Evolutionary conservation across 1,140 invertebrate genomes (phyloP), one percentile per base, ranked within the genome.

Genomic region (Homarus americanus): DNA sequence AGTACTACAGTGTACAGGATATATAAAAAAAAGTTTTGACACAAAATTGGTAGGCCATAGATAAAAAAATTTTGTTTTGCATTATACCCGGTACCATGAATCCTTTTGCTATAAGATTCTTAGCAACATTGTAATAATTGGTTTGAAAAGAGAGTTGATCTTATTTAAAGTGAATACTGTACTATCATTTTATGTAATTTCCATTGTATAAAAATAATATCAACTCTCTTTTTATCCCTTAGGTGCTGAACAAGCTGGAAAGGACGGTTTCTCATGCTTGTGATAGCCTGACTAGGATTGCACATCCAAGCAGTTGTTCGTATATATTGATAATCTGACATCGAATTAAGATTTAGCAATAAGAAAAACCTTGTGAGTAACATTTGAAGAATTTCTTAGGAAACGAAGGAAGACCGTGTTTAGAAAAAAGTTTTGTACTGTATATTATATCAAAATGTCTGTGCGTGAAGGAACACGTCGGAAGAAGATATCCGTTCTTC

Each of bases 401-500:
- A 20, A 58, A 58, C 4, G 53, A 58, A 28, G 4, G 58, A 63
- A 24, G 24, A 63, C n/a, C n/a, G n/a, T n/a, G n/a, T 0, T 63
- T 3, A 63, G 20, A 24, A 17, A 20, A 20, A 63, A 69, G 3
- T 69, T 69, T 28, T 69, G n/a, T 32, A 32, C 63, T 10, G 63
- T 69, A 69, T 32, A 4, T 63, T 24, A 82, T 58, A 28, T 17
- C 17, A 82, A 66, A 66, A 90, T 85, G 82, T 84, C 89, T 17
- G 82, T 79, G 24, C 72, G 89, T 24, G 89, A 84, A 79, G 89
- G 89, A 44, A 92, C 92, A 24, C 82, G 92, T 49, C 66, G 92
- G 40, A 92, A 91, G 78, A 92, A 87, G 82, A 87, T 92, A 20
- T 91, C 92, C 24, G 82, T 92, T n/a, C 92, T 87, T 32, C 92